Evolutionary conservation across 2,797 vertebrate genomes (phyloP).

Genomic region (Yasuhikotakia modesta): DNA sequence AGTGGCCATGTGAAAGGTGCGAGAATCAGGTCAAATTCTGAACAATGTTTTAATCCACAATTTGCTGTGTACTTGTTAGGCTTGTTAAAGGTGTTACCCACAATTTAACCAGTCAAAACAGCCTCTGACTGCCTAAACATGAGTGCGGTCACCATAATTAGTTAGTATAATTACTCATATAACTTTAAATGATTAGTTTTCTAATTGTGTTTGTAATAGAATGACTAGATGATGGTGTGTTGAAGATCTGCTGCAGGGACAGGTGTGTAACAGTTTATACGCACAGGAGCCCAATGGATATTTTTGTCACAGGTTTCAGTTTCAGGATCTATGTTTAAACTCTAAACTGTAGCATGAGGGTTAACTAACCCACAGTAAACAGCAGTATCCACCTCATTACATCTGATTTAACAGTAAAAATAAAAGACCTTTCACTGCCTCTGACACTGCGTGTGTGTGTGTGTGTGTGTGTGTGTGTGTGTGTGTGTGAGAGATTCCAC

Average conservation of each 20-base stretch:
- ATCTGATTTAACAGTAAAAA: conserved; percentile 55
- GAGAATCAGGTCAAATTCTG: conserved; percentile 1
- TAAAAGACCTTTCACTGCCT: conserved; percentile 36
- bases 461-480: no score
- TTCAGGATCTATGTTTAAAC: conserved; percentile 42
- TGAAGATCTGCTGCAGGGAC: not conserved
- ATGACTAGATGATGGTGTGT: not conserved
- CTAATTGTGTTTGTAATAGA: not conserved
- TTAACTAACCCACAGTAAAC: conserved; percentile 60
- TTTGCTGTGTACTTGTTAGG: not conserved
- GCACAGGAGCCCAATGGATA: conserved; percentile 9
- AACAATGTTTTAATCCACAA: conserved; percentile 4
- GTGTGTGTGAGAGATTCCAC: conserved; percentile 36
- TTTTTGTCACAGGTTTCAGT: conserved; percentile 42
- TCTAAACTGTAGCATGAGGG: conserved; percentile 28
- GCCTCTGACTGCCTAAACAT: not conserved
- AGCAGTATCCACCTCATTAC: conserved; percentile 53
- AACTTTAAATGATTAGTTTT: not conserved
- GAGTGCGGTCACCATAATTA: not conserved
- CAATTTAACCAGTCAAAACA: not conserved
- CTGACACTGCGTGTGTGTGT: conserved; percentile 31
- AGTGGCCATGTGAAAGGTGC: conserved; percentile 8
- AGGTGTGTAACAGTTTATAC: no score
- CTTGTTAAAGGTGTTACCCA: not conserved
- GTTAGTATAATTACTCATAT: not conserved